Conservation (phyloP, 2,888 invertebrate genomes). For the Melanotus villosus region DNA sequence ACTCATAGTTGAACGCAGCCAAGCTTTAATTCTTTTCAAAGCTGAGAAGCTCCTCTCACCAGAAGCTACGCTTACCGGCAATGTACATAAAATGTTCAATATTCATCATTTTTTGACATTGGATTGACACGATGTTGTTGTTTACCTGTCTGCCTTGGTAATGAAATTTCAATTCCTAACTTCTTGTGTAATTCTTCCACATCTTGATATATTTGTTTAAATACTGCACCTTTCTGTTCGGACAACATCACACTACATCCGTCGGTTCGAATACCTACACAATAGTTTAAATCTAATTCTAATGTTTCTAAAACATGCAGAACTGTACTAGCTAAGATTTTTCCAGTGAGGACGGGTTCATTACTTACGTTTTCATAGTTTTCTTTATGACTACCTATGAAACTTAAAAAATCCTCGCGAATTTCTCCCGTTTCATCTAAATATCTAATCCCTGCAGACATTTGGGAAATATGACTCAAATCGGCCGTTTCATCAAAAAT, state of each 20-base stretch:
- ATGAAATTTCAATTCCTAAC: no score
- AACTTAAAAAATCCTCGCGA: conserved; percentile 54
- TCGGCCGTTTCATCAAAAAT: conserved; percentile 59
- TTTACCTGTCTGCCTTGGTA: no score
- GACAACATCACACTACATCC: conserved; percentile 57
- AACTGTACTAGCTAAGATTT: conserved; percentile 50
- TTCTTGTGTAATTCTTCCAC: conserved; percentile 38
- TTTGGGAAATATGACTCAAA: conserved; percentile 54
- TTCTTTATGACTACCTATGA: conserved; percentile 50
- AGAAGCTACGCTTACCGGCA: no score
- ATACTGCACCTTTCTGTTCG: conserved; percentile 37
- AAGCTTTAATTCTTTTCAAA: no score
- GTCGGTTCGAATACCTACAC: conserved; percentile 50
- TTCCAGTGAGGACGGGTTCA: conserved; percentile 52
- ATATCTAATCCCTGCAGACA: conserved; percentile 55
- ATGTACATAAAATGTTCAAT: no score
- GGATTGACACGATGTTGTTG: no score
- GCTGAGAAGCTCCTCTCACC: no score
- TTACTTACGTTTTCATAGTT: conserved; percentile 40
- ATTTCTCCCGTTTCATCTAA: conserved; percentile 41
- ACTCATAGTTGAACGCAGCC: no score
- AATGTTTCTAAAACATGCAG: conserved; percentile 50
- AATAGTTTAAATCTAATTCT: conserved; percentile 20
- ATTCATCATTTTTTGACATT: no score
- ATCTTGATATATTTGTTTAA: neutral